Base-by-base conservation (phyloP, 2,113 vertebrate genomes). In the Ammospiza caudacuta region DNA sequence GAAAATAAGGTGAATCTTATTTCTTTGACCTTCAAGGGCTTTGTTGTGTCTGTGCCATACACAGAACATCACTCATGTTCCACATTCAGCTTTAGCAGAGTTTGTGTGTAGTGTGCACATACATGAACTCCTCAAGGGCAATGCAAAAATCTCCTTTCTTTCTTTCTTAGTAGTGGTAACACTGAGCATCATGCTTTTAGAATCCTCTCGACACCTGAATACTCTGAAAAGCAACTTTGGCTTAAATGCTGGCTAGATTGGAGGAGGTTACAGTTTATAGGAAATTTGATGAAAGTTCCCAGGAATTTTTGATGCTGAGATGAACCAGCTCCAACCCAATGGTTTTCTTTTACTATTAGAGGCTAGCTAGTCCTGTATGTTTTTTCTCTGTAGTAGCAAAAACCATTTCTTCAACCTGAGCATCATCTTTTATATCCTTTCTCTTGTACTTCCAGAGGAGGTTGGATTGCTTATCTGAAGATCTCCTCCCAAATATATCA, bases 1-100 rank as follows among this genome's bases (percentile, higher is more conserved):
- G 96, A 99, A 99, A 97, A 98, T 99, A 95, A 98, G 99, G 99
- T 99, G 98, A 97, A 55, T 88, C 29, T 77, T 67, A 69, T 54
- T 88, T 76, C 35, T 76, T 64, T 73, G 14, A 10, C 29, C 19
- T 61, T 64, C 17, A 6, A 33, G 39, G 24, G 28, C 47, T 82
- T 83, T 69, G 43, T 59, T 0, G 0, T 28, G 12, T 43, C 49
- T 63, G 5, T 63, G 55, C 55, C 6, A 12, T 29, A 52, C 23
- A 58, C n/a, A 68, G 24, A 79, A 23, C 23, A 47, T 55, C 69
- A 54, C 27, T 43, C 52, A 11, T 0, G 3, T 66, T 51, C 46
- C 8, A 23, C 9, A 7, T 67, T 89, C 54, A 62, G 52, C 47
- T 81, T 72, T 28, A 76, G 51, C 4, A 19, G 39, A 59, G 19